Evolutionary conservation across 2,113 vertebrate genomes (phyloP).

Genomic region (Campylomormyrus numenius): DNA sequence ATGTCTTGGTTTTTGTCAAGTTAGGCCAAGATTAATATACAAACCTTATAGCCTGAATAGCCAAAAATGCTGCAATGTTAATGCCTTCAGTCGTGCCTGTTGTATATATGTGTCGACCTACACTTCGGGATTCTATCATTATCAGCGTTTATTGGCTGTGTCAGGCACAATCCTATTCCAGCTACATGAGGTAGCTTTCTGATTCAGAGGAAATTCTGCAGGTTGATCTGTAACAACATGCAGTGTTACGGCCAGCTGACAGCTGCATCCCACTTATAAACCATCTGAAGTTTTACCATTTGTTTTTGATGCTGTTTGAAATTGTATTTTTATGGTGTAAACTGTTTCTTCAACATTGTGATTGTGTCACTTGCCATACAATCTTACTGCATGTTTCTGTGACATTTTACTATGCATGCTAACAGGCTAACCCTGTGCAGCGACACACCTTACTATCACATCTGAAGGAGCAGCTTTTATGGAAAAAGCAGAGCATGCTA

Average conservation of each 20-base stretch:
- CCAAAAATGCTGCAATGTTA: not conserved
- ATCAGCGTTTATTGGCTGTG: not conserved
- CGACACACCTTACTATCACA: not conserved
- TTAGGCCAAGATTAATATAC: slow-evolving; percentile 16
- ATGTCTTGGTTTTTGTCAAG: not conserved
- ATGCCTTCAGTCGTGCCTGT: not conserved
- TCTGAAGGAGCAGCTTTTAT: not conserved
- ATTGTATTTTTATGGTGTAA: not conserved
- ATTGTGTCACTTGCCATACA: too few species aligned
- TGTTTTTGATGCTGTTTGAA: not conserved
- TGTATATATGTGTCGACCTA: not conserved
- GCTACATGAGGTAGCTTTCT: not conserved
- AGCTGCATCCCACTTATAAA: too few species aligned
- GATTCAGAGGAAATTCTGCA: not conserved
- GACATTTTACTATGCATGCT: not conserved
- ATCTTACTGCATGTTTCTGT: too few species aligned
- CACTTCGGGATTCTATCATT: not conserved
- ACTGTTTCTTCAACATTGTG: too few species aligned
- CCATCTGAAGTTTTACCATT: not conserved
- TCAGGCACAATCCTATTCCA: not conserved
- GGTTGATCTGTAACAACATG: not conserved
- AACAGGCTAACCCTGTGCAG: not conserved
- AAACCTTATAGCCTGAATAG: slow-evolving; percentile 4
- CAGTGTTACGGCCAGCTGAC: not conserved
- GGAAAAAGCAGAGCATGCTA: not conserved